phyloP scores from a whole-genome alignment of 2,113 vertebrate genomes.

The Equus quagga region DNA sequence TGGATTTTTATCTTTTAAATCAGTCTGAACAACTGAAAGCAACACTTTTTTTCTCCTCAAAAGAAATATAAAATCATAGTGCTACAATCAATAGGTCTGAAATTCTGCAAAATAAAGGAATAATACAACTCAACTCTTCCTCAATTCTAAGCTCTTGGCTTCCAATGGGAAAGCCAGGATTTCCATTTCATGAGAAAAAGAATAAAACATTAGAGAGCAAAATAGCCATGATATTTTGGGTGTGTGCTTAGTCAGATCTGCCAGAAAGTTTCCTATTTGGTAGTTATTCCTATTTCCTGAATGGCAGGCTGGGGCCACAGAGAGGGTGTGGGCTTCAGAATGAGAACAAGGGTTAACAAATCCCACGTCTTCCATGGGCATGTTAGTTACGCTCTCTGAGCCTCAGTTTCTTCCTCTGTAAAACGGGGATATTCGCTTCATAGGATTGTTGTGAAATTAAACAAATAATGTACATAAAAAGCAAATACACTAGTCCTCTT shows the following conservation, averaged over 20 bases:
- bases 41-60: background rate
- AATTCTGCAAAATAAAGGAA: constrained; percentile 14
- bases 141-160: background rate
- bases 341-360: background rate
- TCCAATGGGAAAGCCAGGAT: constrained; percentile 40
- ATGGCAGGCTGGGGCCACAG: background rate
- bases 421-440: background rate
- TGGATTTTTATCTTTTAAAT: background rate
- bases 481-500: background rate
- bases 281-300: constrained; percentile 46
- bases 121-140: background rate
- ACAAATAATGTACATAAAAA: constrained; percentile 7
- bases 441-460: background rate
- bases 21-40: background rate
- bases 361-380: background rate
- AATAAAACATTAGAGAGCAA: constrained; percentile 34
- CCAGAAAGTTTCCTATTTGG: constrained; percentile 15
- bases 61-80: constrained; percentile 7
- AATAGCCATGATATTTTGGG: constrained; percentile 30
- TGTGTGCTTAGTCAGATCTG: constrained; percentile 36
- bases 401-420: background rate
- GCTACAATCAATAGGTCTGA: background rate
- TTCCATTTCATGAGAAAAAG: constrained; percentile 9
- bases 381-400: background rate
- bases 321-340: background rate